phyloP scores from a whole-genome alignment of 2,113 vertebrate genomes.

The Bolborhynchus lineola region DNA sequence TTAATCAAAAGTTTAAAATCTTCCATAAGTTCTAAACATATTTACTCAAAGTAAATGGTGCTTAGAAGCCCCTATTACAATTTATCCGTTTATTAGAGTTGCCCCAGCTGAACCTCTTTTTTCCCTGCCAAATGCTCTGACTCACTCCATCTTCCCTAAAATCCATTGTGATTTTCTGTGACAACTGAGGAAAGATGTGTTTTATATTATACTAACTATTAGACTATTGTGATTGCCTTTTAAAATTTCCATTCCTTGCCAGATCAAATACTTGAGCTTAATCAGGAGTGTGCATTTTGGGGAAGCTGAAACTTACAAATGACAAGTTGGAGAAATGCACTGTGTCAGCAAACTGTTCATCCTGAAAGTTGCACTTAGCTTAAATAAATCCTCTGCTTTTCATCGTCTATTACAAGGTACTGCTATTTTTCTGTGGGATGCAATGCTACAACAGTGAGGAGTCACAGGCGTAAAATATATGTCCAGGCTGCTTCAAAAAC shows the following conservation, averaged over 20 bases:
- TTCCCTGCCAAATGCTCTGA: background rate
- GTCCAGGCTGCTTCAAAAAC: background rate
- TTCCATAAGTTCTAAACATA: background rate
- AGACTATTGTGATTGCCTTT: background rate
- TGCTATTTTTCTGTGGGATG: background rate
- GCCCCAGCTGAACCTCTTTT: background rate
- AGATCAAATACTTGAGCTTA: constrained; percentile 15
- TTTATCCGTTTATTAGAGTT: background rate
- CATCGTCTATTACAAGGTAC: background rate
- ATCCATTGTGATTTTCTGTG: background rate
- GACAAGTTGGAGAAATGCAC: background rate
- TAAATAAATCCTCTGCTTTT: background rate
- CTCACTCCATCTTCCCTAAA: background rate
- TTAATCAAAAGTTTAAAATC: background rate
- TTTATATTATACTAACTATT: constrained; percentile 25
- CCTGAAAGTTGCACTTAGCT: background rate
- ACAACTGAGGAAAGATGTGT: background rate
- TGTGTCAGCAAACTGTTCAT: background rate
- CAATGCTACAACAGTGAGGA: background rate
- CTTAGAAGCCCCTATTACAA: background rate
- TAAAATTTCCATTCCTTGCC: background rate
- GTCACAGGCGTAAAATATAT: background rate
- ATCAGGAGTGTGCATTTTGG: background rate
- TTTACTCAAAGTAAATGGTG: background rate
- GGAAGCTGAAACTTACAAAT: background rate